Conservation (phyloP, 2,888 invertebrate species). For the Nysson spinosus region DNA sequence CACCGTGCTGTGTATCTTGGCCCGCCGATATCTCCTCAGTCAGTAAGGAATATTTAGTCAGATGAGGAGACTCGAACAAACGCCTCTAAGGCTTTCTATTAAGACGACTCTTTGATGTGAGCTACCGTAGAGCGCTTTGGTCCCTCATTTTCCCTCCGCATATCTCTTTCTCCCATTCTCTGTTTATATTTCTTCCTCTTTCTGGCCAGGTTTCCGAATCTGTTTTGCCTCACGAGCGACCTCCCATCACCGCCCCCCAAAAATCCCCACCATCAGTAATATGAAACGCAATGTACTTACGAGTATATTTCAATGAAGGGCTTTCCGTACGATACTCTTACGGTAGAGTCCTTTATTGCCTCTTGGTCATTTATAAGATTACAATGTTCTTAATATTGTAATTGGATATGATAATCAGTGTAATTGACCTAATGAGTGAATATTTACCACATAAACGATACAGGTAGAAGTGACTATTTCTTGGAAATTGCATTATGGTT, state of each 20-base stretch:
- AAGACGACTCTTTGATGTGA: conserved; percentile 78
- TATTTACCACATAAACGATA: no score
- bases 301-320: no score
- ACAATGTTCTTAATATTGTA: no score
- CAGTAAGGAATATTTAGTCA: conserved; percentile 77
- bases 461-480: no score
- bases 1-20: conserved; percentile 73
- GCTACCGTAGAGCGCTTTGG: conserved; percentile 73
- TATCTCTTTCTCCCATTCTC: conserved; percentile 20
- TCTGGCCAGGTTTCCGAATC: conserved; percentile 8
- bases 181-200: conserved; percentile 12
- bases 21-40: conserved; percentile 72
- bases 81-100: conserved; percentile 81
- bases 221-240: conserved; percentile 27
- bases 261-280: conserved; percentile 27
- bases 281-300: no score
- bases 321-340: no score
- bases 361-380: no score
- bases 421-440: no score
- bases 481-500: no score
- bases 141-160: conserved; percentile 52
- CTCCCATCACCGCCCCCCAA: conserved; percentile 25
- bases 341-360: no score
- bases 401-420: no score
- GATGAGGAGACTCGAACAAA: conserved; percentile 80